Percentiles rank a stretch among this genome's conserved stretches.
phyloP scores from a whole-genome alignment of 1,140 invertebrate species.

The Eupeodes corollae region DNA sequence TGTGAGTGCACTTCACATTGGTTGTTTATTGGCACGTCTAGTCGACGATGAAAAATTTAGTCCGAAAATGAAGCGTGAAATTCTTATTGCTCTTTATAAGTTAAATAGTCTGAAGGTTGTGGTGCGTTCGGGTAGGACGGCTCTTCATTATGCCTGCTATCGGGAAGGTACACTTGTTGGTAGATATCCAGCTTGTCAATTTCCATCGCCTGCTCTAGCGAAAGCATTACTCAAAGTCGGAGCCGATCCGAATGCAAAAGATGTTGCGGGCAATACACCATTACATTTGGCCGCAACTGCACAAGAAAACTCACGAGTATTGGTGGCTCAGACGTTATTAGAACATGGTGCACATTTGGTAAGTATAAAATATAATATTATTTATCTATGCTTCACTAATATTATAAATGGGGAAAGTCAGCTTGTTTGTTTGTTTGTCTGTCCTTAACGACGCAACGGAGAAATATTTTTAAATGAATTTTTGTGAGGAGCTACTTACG shows the following conservation, averaged over 20 bases:
- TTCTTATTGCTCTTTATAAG: constrained; percentile 54
- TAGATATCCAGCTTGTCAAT: constrained; percentile 62
- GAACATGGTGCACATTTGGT: constrained; percentile 68
- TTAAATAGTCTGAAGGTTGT: constrained; percentile 60
- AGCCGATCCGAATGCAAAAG: constrained; percentile 61
- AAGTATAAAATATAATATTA: constrained; percentile 7
- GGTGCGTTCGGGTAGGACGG: constrained; percentile 58
- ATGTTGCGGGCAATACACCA: constrained; percentile 58
- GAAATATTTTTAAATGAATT: no score
- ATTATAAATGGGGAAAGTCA: no score
- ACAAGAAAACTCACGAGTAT: constrained; percentile 47
- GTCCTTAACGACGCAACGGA: no score
- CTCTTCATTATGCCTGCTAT: constrained; percentile 72
- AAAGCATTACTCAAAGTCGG: constrained; percentile 70
- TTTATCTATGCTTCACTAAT: no score
- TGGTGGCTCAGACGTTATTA: constrained; percentile 58
- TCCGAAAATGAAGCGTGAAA: constrained; percentile 42
- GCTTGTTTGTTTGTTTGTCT: no score
- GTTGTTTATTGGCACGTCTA: constrained; percentile 59
- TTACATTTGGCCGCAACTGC: constrained; percentile 31
- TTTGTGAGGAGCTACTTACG: no score
- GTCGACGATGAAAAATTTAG: constrained; percentile 42
- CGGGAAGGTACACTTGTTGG: constrained; percentile 44
- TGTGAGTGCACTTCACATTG: constrained; percentile 74
- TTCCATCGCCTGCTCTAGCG: constrained; percentile 62